Percentiles rank a stretch among this genome's conserved stretches.
phyloP scores from a whole-genome alignment of 2,888 invertebrate species.

The Phengaris alcon region DNA sequence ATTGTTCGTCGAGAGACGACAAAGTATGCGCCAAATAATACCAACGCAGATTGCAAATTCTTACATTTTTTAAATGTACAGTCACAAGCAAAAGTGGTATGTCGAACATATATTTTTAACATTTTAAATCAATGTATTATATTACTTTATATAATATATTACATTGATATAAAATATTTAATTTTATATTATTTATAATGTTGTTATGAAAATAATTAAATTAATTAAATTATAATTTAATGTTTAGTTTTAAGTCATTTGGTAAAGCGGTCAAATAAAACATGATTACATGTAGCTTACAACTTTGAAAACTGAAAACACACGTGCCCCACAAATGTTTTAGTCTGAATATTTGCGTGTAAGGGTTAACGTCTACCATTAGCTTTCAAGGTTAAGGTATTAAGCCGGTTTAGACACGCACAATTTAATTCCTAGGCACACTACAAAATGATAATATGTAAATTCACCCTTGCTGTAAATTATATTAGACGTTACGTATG shows the following conservation, averaged over 20 bases:
- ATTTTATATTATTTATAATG: no score
- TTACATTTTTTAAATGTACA: neutral
- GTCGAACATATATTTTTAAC: neutral
- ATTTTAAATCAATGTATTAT: neutral
- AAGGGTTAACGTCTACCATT: conserved; percentile 25
- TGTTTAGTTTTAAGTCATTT: no score
- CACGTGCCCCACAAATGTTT: conserved; percentile 19
- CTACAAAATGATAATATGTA: conserved; percentile 11
- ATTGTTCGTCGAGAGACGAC: no score
- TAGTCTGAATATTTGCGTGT: conserved; percentile 7
- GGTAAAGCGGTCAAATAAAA: no score
- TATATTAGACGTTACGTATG: neutral
- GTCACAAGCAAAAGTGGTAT: neutral
- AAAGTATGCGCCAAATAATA: neutral
- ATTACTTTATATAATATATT: no score
- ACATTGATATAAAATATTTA: no score
- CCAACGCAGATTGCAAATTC: neutral
- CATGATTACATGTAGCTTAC: neutral
- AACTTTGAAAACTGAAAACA: neutral
- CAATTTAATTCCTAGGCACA: conserved; percentile 23
- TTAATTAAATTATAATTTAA: no score
- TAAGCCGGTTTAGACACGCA: conserved; percentile 15
- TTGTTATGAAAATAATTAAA: no score
- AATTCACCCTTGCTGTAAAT: conserved; percentile 5
- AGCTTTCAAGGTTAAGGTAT: conserved; percentile 24